phyloP scores from a whole-genome alignment of 2,113 vertebrate genomes.

The Tonatia bakeri region DNA sequence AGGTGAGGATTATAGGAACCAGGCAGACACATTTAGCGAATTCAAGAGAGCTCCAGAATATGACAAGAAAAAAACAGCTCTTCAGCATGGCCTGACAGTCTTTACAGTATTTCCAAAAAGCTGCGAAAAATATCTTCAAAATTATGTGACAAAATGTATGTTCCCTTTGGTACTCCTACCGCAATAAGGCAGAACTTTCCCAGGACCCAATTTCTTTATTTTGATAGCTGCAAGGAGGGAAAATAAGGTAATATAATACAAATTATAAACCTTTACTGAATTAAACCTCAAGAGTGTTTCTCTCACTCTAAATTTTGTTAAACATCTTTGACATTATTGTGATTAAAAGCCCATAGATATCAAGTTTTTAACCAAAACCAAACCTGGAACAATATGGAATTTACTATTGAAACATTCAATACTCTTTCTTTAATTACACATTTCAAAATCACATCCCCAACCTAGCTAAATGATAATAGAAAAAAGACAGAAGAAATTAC shows the following conservation, averaged over 20 bases:
- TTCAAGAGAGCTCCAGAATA: background rate
- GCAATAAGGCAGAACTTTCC: background rate
- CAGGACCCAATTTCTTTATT: background rate
- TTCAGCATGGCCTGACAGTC: background rate
- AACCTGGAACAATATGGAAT: background rate
- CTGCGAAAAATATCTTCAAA: background rate
- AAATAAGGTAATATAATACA: background rate
- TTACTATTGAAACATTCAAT: background rate
- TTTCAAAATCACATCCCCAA: background rate
- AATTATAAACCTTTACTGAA: background rate
- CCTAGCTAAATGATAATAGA: background rate
- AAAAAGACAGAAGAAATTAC: background rate
- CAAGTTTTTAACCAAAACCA: background rate
- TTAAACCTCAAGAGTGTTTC: background rate
- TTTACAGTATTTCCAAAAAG: background rate
- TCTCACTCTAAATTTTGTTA: background rate
- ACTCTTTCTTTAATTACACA: background rate
- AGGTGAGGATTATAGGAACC: background rate
- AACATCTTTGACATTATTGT: background rate
- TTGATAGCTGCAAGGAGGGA: background rate
- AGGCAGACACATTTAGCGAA: background rate
- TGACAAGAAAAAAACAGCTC: background rate
- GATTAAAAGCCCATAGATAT: background rate
- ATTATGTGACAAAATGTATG: background rate
- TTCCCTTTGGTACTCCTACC: background rate